Evolutionary conservation across 1,140 invertebrate species (phyloP).

Genomic region (Drosophila prosaltans): DNA sequence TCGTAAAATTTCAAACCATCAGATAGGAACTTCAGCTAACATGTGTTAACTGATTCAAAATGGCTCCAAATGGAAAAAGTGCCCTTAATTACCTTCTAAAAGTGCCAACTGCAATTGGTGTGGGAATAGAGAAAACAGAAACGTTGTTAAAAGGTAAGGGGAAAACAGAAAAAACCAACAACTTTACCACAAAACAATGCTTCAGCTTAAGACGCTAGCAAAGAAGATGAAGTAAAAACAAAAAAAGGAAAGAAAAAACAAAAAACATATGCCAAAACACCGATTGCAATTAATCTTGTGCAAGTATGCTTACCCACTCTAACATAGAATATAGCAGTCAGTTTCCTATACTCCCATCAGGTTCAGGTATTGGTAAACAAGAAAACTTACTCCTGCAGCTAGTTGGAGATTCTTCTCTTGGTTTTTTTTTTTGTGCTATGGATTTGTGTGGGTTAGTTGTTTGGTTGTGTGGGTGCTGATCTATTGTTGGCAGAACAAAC

Average conservation of each 20-base stretch:
- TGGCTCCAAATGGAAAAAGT: background rate
- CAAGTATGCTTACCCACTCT: slow-evolving; percentile 37
- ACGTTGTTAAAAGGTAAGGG: too few relatives aligned
- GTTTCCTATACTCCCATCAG: background rate
- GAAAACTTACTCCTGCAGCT: slow-evolving; percentile 57
- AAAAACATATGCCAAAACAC: slow-evolving; percentile 80
- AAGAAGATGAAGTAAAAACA: background rate
- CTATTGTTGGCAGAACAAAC: slow-evolving; percentile 73
- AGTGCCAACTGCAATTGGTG: slow-evolving; percentile 60
- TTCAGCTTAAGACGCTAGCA: slow-evolving; percentile 1
- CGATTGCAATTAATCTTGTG: slow-evolving; percentile 81
- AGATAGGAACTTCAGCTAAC: slow-evolving; percentile 21
- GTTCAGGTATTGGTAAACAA: slow-evolving; percentile 74
- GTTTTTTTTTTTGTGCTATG: background rate
- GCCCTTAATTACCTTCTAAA: slow-evolving; percentile 71
- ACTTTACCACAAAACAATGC: slow-evolving; percentile 32
- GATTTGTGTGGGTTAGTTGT: slow-evolving; percentile 28
- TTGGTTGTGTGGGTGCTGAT: slow-evolving; percentile 58
- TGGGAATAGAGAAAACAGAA: background rate
- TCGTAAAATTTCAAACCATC: too few relatives aligned
- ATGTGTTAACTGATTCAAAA: slow-evolving; percentile 55
- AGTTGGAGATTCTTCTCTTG: slow-evolving; percentile 18
- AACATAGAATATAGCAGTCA: too few relatives aligned
- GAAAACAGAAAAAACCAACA: slow-evolving; percentile 27
- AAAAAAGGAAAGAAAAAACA: slow-evolving; percentile 16